phyloP scores from a whole-genome alignment of 1,140 invertebrate species.

The Orchesella cincta region DNA sequence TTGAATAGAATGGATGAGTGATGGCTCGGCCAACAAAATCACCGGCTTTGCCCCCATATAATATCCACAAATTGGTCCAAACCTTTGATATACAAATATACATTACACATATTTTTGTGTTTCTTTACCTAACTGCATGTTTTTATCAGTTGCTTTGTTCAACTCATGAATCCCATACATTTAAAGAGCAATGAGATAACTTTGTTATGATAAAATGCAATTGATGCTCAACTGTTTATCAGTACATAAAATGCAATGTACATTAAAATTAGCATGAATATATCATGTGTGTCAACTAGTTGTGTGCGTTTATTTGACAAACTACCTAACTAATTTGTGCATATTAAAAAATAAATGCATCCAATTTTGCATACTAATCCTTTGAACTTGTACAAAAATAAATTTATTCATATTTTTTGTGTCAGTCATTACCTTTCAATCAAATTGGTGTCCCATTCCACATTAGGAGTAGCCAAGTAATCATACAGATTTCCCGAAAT shows the following conservation, averaged over 20 bases:
- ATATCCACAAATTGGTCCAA: constrained; percentile 41
- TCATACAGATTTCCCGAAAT: constrained; percentile 40
- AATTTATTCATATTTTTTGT: too few relatives aligned
- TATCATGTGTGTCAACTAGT: too few relatives aligned
- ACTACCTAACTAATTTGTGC: too few relatives aligned
- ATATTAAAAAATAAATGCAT: not conserved
- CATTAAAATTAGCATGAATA: too few relatives aligned
- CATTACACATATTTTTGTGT: not conserved
- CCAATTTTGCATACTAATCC: not conserved
- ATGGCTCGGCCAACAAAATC: constrained; percentile 29
- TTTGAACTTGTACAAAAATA: too few relatives aligned
- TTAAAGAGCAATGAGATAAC: not conserved
- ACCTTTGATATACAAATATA: constrained; percentile 20
- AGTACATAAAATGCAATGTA: not conserved
- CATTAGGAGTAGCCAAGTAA: constrained; percentile 21
- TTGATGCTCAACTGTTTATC: not conserved
- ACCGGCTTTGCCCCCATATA: constrained; percentile 44
- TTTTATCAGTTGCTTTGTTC: not conserved
- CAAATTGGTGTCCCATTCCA: constrained; percentile 33
- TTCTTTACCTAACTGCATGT: not conserved
- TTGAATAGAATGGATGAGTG: constrained; percentile 27
- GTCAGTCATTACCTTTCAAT: constrained; percentile 36
- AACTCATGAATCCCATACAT: not conserved
- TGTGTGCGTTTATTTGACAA: too few relatives aligned
- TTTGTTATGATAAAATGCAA: not conserved